Evolutionary conservation across 2,113 vertebrate species (phyloP).

Genomic region (Crotalus helleri): DNA sequence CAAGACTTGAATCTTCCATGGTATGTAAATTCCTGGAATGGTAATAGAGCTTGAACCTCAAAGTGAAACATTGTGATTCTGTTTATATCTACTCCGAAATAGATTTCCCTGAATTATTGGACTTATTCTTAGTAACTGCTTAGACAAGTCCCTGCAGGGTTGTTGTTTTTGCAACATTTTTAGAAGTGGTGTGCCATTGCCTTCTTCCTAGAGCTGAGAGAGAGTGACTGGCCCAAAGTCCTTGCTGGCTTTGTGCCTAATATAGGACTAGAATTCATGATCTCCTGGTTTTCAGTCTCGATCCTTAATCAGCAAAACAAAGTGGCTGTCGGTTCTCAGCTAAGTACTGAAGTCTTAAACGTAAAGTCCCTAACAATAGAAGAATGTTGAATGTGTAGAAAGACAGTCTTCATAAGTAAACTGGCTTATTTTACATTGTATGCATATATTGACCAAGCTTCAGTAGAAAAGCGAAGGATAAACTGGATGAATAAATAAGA

Average conservation of each 20-base stretch:
- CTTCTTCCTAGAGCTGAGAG: background rate
- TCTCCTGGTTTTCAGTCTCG: background rate
- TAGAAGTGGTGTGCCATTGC: background rate
- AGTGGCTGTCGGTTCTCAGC: background rate
- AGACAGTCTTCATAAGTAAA: background rate
- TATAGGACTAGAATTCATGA: background rate
- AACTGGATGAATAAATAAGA: background rate
- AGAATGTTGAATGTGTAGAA: background rate
- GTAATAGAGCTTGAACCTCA: background rate
- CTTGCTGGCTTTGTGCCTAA: background rate
- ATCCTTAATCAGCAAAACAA: background rate
- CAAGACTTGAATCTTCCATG: background rate
- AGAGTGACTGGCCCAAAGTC: background rate
- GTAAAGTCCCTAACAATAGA: background rate
- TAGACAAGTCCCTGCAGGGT: background rate
- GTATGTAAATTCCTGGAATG: background rate
- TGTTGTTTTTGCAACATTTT: background rate
- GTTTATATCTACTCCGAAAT: background rate
- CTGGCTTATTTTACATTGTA: background rate
- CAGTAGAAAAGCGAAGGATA: background rate
- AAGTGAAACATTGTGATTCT: background rate
- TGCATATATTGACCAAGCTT: background rate
- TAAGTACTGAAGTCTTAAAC: background rate
- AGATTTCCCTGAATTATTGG: background rate
- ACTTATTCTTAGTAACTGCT: background rate